phyloP scores from a whole-genome alignment of 2,797 vertebrate species.

The Mus spretus region DNA sequence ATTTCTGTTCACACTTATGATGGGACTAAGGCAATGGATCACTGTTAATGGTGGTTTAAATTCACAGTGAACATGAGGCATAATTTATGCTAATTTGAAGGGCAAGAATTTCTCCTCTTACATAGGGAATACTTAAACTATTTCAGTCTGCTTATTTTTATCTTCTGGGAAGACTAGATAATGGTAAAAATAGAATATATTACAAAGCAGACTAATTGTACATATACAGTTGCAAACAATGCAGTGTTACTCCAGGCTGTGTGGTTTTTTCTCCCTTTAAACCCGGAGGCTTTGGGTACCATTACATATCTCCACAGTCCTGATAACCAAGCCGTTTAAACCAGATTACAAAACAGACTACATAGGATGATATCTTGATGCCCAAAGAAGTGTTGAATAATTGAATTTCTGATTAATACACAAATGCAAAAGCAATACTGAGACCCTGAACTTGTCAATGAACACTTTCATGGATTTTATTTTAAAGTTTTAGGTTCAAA shows the following conservation, averaged over 20 bases:
- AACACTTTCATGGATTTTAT: slow-evolving; percentile 62
- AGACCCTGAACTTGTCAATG: slow-evolving; percentile 35
- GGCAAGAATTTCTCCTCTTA: slow-evolving; percentile 39
- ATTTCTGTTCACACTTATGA: slow-evolving; percentile 19
- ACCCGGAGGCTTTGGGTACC: neutral
- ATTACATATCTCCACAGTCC: slow-evolving; percentile 20
- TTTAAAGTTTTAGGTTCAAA: slow-evolving; percentile 50
- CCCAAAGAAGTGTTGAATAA: slow-evolving; percentile 73
- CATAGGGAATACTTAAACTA: neutral
- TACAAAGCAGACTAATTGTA: slow-evolving; percentile 30
- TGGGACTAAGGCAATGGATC: neutral
- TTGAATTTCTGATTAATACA: slow-evolving; percentile 72
- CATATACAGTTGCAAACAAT: slow-evolving; percentile 16
- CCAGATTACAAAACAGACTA: slow-evolving; percentile 53
- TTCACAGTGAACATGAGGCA: slow-evolving; percentile 34
- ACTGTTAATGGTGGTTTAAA: slow-evolving; percentile 29
- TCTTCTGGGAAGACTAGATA: slow-evolving; percentile 51
- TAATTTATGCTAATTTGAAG: slow-evolving; percentile 55
- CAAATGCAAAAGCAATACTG: slow-evolving; percentile 37
- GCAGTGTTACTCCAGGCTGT: neutral
- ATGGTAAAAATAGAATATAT: slow-evolving; percentile 56
- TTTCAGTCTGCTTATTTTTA: slow-evolving; percentile 56
- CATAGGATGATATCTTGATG: slow-evolving; percentile 66
- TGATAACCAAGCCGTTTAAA: slow-evolving; percentile 59
- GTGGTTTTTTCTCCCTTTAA: neutral